Evolutionary conservation across 2,113 vertebrate species (phyloP).

Genomic region (Mugil cephalus): DNA sequence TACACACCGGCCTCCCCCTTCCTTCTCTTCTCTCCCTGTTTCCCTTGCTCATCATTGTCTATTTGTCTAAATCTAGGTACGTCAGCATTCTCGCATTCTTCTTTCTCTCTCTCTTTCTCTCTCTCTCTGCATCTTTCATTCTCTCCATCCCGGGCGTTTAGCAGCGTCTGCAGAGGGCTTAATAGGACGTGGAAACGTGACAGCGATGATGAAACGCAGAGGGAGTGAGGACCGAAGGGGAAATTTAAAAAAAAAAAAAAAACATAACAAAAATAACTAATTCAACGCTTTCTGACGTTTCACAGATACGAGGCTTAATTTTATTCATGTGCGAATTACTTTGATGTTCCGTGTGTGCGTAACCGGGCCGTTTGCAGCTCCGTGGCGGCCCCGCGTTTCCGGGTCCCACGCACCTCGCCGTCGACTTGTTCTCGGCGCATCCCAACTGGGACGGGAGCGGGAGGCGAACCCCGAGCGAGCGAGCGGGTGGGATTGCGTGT

Average conservation of each 20-base stretch:
- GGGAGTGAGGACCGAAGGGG: not conserved
- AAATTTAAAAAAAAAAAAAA: no score
- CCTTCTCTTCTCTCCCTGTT: not conserved
- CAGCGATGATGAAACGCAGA: not conserved
- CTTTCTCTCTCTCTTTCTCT: not conserved
- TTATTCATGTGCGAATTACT: not conserved
- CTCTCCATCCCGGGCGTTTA: slow-evolving; percentile 4
- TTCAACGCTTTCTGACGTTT: not conserved
- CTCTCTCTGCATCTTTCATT: slow-evolving; percentile 2
- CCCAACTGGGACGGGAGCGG: not conserved
- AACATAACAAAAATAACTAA: no score
- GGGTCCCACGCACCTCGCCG: not conserved
- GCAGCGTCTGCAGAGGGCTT: slow-evolving; percentile 13
- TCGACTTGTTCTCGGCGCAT: not conserved
- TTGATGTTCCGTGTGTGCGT: not conserved
- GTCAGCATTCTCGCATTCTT: slow-evolving; percentile 10
- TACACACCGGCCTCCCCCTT: slow-evolving; percentile 13
- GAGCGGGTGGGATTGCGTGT: slow-evolving; percentile 7
- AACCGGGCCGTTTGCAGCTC: not conserved
- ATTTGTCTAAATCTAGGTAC: slow-evolving; percentile 24
- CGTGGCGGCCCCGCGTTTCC: not conserved
- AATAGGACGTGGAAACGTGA: slow-evolving; percentile 18
- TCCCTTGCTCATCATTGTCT: slow-evolving; percentile 35
- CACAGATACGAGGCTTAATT: not conserved
- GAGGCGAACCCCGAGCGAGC: not conserved